A percentile compares a stretch with the other conserved stretches of the same genome.
Evolutionary conservation across 1,140 invertebrate species (phyloP).

Genomic region (Teleopsis dalmanni): DNA sequence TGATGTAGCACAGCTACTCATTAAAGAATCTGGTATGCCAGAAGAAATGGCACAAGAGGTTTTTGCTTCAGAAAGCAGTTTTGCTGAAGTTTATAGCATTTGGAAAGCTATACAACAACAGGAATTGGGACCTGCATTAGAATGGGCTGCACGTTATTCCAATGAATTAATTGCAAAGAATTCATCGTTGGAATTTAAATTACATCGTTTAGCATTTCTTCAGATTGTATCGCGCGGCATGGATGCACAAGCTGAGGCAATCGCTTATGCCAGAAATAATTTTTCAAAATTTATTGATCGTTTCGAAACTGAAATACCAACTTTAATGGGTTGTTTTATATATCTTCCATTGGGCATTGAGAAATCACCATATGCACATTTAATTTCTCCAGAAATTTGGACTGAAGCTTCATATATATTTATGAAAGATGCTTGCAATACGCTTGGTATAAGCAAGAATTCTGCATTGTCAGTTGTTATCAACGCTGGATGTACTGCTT

Average conservation of each 20-base stretch:
- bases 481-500: slow-evolving; percentile 84
- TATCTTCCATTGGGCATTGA: slow-evolving; percentile 72
- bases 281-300: slow-evolving; percentile 74
- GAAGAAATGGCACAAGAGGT: slow-evolving; percentile 53
- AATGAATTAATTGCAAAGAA: slow-evolving; percentile 55
- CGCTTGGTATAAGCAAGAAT: slow-evolving; percentile 84
- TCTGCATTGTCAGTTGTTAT: slow-evolving; percentile 59
- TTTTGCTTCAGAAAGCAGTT: slow-evolving; percentile 61
- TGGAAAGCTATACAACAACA: slow-evolving; percentile 69
- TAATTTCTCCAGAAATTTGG: slow-evolving; percentile 75
- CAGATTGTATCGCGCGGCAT: slow-evolving; percentile 39
- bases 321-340: slow-evolving; percentile 79
- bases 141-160: slow-evolving; percentile 63
- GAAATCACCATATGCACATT: slow-evolving; percentile 72
- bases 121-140: slow-evolving; percentile 70
- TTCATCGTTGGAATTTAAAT: slow-evolving; percentile 79
- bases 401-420: slow-evolving; percentile 82
- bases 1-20: slow-evolving; percentile 78
- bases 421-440: slow-evolving; percentile 82
- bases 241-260: slow-evolving; percentile 50
- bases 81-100: slow-evolving; percentile 78
- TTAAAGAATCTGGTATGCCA: slow-evolving; percentile 63
- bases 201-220: slow-evolving; percentile 58
- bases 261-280: slow-evolving; percentile 76
- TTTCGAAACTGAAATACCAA: slow-evolving; percentile 82